phyloP scores from a whole-genome alignment of 2,797 vertebrate genomes.

The Schizothorax lantsangensis region DNA sequence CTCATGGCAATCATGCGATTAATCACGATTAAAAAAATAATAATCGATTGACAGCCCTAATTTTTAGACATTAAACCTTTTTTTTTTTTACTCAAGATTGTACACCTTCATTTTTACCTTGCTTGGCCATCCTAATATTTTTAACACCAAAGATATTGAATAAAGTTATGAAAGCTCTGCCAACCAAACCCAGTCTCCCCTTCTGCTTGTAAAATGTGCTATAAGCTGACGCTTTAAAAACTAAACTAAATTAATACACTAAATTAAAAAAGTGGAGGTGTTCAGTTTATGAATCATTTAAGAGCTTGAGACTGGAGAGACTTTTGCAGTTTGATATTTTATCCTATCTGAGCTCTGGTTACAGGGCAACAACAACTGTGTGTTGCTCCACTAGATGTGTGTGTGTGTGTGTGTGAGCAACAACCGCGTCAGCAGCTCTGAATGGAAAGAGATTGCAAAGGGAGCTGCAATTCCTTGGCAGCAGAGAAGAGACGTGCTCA shows the following conservation, averaged over 20 bases:
- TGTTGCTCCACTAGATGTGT: conserved; percentile 14
- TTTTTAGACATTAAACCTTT: neutral
- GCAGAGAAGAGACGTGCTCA: conserved; percentile 47
- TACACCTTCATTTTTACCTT: neutral
- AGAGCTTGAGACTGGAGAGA: conserved; percentile 19
- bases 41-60: too few relatives aligned
- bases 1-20: too few relatives aligned
- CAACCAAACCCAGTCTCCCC: neutral
- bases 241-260: neutral
- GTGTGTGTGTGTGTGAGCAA: conserved; percentile 6
- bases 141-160: neutral
- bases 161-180: neutral
- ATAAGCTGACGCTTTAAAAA: neutral
- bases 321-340: conserved; percentile 41
- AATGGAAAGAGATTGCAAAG: conserved; percentile 50
- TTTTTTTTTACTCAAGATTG: neutral
- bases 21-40: too few relatives aligned
- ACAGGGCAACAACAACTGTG: conserved; percentile 50
- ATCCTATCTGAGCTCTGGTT: conserved; percentile 40
- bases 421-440: conserved; percentile 40
- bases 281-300: conserved; percentile 20
- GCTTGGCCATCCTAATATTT: neutral
- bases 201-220: neutral
- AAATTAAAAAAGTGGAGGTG: neutral
- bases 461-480: conserved; percentile 48